These are phyloP conservation scores for Sigmodon hispidus DNA, from an alignment of 2,113 vertebrate species.

Conservation along the genomic window DNA sequence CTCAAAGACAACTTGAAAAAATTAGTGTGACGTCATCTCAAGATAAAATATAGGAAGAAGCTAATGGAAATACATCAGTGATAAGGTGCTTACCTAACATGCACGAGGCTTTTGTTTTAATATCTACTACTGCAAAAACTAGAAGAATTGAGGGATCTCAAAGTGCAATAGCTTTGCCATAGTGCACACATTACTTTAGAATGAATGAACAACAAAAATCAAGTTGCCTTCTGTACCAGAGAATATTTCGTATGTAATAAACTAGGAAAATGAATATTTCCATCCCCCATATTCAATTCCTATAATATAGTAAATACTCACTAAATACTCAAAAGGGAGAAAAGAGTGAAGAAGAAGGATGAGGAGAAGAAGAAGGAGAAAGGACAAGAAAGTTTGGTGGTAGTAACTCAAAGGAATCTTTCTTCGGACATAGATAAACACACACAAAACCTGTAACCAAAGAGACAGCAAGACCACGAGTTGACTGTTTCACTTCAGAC, in stretches of 20 bases:
- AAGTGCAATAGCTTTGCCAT: background rate
- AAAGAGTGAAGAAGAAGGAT: too few species aligned
- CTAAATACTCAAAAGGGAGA: background rate
- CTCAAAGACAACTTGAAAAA: background rate
- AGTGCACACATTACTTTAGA: background rate
- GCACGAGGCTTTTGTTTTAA: background rate
- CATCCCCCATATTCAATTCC: background rate
- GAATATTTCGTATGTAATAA: background rate
- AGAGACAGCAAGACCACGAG: background rate
- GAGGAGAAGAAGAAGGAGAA: too few species aligned
- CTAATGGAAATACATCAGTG: background rate
- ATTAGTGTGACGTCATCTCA: background rate
- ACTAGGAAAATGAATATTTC: background rate
- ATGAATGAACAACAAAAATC: background rate
- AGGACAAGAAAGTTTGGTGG: background rate
- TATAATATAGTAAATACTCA: constrained; percentile 22
- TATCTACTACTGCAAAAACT: background rate
- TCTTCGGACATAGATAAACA: constrained; percentile 28
- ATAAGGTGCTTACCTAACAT: background rate
- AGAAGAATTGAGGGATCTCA: background rate
- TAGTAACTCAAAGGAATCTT: constrained; percentile 1
- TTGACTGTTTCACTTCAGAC: background rate
- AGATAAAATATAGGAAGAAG: background rate
- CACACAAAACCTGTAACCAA: background rate
- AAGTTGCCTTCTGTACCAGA: background rate